Base-by-base conservation (phyloP, 2,797 vertebrate species). In the Onychomys leucogaster region DNA sequence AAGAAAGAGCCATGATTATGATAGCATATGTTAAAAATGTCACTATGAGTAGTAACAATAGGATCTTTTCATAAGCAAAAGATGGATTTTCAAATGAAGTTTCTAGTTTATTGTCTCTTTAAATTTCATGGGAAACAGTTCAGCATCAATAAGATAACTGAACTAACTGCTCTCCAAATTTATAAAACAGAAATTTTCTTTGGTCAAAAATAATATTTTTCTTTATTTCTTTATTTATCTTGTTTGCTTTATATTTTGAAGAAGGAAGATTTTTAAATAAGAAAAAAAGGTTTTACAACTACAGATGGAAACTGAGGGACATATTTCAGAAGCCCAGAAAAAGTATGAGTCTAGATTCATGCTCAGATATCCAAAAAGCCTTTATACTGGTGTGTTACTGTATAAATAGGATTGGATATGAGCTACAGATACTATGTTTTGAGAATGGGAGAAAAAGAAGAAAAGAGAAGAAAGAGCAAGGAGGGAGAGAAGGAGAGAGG, bases 181-280 rank as follows among this genome's bases (percentile, higher is more conserved):
- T 43, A 37, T 82, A 29, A 13, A 92, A 90, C 37, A 65, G 1
- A 90, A 75, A 27, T 69, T 49, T 59, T 65, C 17, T 49, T 85
- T 89, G 73, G 23, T 82, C 4, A 90, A 73, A 90, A 91, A 55
- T 76, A 86, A 73, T 41, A 63, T 12, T 78, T 89, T 80, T 86
- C 19, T 41, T 80, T 29, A 57, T 89, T 49, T 46, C n/a, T n/a
- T n/a, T n/a, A n/a, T n/a, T n/a, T n/a, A n/a, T 9, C 86, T 81
- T 93, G 9, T 71, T 87, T 80, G 13, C 78, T 90, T 96, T 32
- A 80, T 80, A 61, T 49, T 84, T 63, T 34, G 32, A 75, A 89
- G 73, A 81, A 29, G 10, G 52, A 21, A 89, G 52, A 69, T 71
- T 29, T 80, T 83, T 65, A 90, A 90, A 67, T 32, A 1, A 1